Base-by-base conservation (phyloP, 2,888 invertebrate genomes). In the Lagria hirta region DNA sequence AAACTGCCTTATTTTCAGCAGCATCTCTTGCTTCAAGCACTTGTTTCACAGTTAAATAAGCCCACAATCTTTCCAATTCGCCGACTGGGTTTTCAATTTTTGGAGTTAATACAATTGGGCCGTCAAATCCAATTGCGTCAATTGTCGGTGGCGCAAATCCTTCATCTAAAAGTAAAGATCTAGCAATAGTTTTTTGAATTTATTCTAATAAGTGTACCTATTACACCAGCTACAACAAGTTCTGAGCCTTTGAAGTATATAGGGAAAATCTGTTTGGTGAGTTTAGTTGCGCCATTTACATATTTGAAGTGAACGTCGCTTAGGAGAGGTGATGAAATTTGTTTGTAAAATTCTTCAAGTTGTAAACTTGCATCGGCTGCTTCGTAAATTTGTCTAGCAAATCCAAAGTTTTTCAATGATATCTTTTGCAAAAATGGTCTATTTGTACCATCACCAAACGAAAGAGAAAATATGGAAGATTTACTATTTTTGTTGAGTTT, bases 371-470 rank as follows among this genome's bases (percentile, higher is more conserved):
- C 82, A 63, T 84, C 84, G 0, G 82, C 75, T n/a, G 79, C 82
- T 64, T 83, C 84, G 69, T 85, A 85, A 52, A 88, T 85, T 64
- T 81, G 80, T 2, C 84, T 72, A 57, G 82, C 79, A 66, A 84
- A 82, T 3, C 84, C 87, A 15, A 73, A 73, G 68, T 84, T 85
- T 45, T 79, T 76, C 10, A 80, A 70, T 0, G 86, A 79, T 26
- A 87, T 62, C 61, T 79, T 80, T 57, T 81, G 79, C 12, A 88
- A 68, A 65, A 86, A 82, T 12, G 74, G 69, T 54, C 80, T 77
- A 64, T 86, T 82, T 0, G 84, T 83, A 42, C 80, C 81, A 43
- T 77, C 76, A 2, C 86, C 86, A 60, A 87, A 85, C n/a, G 83
- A 84, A 24, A 88, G 72, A 1, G 81, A 78, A 64, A 80, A 85